Conservation (phyloP, 1,140 invertebrate species). For the Phymorhynchus buccinoides region DNA sequence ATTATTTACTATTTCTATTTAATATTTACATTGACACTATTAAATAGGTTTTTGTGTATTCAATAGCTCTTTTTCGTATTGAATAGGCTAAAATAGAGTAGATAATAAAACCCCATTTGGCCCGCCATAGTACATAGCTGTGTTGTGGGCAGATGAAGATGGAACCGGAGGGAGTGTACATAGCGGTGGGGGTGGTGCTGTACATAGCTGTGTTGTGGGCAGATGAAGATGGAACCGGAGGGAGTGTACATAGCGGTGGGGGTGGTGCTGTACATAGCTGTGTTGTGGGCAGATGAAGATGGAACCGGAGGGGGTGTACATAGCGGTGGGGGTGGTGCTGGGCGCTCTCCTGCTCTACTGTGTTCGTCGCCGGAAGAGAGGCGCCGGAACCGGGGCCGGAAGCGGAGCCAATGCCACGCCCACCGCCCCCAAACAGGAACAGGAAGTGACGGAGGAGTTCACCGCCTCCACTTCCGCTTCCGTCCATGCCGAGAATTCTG, state of each 20-base stretch:
- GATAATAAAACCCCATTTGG: background rate
- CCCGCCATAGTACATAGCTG: background rate
- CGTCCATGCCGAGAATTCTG: background rate
- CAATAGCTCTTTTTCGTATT: no score
- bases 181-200: no score
- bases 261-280: background rate
- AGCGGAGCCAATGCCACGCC: background rate
- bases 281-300: background rate
- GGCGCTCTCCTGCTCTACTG: background rate
- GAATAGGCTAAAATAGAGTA: no score
- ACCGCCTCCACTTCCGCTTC: background rate
- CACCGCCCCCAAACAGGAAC: background rate
- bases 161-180: no score
- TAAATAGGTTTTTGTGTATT: no score
- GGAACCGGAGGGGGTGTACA: constrained; percentile 24
- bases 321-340: background rate
- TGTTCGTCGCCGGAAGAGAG: background rate
- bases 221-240: background rate
- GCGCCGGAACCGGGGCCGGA: background rate
- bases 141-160: background rate
- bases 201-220: background rate
- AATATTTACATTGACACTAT: no score
- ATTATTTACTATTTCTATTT: no score
- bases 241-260: no score
- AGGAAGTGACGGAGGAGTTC: constrained; percentile 33